A percentile compares a stretch with the other conserved stretches of the same genome.
Evolutionary conservation across 2,113 vertebrate genomes (phyloP).

Genomic region (Podocnemis expansa): DNA sequence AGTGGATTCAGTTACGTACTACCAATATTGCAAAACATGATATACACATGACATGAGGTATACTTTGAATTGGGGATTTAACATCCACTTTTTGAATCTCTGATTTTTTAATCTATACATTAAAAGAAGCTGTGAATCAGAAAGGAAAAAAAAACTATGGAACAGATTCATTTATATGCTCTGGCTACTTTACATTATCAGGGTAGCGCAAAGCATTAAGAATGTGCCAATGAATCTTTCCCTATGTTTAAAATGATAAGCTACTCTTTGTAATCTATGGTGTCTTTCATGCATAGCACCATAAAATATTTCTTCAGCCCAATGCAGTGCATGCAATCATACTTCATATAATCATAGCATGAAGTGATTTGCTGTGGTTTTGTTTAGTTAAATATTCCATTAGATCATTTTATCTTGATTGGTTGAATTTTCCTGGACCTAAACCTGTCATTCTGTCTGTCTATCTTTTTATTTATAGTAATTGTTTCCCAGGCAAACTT

Average conservation of each 20-base stretch:
- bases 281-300: not conserved
- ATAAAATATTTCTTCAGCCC: constrained; percentile 21
- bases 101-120: constrained; percentile 53
- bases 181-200: not conserved
- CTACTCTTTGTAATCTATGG: not conserved
- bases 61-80: constrained; percentile 53
- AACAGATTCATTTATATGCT: constrained; percentile 14
- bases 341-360: not conserved
- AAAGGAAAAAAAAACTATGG: constrained; percentile 5
- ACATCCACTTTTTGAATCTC: constrained; percentile 49
- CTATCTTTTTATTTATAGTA: not conserved
- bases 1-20: constrained; percentile 40
- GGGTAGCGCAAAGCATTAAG: not conserved
- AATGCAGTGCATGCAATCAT: not conserved
- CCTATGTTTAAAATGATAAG: not conserved
- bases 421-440: not conserved
- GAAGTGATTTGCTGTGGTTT: not conserved
- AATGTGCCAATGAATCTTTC: not conserved
- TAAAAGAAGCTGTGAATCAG: constrained; percentile 35
- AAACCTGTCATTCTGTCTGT: not conserved
- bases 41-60: constrained; percentile 65
- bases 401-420: not conserved
- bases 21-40: not conserved
- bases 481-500: not conserved
- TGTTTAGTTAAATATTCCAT: constrained; percentile 3